Evolutionary conservation across 2,113 vertebrate species (phyloP), one percentile per base, ranked within the genome.

Genomic region (Australoheros scitulus): DNA sequence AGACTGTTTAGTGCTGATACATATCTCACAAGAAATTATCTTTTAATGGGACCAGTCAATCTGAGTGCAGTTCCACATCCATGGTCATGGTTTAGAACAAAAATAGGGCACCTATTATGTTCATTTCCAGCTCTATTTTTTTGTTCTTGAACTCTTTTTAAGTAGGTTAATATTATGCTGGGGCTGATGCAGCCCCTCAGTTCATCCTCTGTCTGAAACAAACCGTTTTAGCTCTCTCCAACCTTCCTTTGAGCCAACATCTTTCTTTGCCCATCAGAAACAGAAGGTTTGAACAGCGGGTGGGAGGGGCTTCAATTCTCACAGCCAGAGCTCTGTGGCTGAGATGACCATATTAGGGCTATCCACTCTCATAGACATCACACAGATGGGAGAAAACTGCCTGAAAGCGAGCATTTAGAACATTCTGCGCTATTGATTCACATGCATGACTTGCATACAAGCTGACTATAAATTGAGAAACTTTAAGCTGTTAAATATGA

Each of bases 231-330:
- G 64, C 64, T 68, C 64, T 50, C 18, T 50, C 64, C 64, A 68
- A 18, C 64, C 64, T 50, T 50, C 64, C 64, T 50, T 68, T 18
- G 18, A 50, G 64, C 64, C 64, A 29, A 70, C 64, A 70, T 50
- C 41, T 70, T 70, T 29, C 64, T 70, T 29, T 70, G 22, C 64
- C 64, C 41, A 70, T 50, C 41, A 70, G 64, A 70, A 70, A 70
- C 64, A 70, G 64, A 70, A 50, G 64, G 41, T 70, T 70, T 50
- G 41, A 70, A 70, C 64, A 70, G 64, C 64, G 26, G 64, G 64
- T 50, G 41, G 64, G 64, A 70, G 24, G 64, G 22, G 41, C 15
- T 50, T 70, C 64, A 47, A 50, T 50, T 50, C 41, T 29, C 41
- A 43, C 64, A 50, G 64, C 64, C 41, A 68, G 14, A 50, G 17